These are phyloP conservation scores for Passer domesticus DNA, from an alignment of 2,113 vertebrate genomes.

Conservation along the genomic window DNA sequence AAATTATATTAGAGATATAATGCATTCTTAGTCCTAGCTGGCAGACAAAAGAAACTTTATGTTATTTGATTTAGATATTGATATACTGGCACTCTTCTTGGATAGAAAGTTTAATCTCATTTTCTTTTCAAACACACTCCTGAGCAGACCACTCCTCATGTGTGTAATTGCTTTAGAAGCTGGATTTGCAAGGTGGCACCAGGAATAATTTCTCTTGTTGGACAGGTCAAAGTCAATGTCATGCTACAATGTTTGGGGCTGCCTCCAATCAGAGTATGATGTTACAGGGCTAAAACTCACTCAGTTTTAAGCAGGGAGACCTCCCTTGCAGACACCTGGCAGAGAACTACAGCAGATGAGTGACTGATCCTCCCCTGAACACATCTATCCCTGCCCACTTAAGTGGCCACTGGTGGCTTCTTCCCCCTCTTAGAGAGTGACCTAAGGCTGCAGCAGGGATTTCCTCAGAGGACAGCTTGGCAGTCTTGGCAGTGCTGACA, in stretches of 20 bases:
- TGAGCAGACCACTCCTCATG: not conserved
- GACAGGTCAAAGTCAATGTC: not conserved
- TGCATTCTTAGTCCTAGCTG: conserved; percentile 9
- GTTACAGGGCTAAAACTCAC: not conserved
- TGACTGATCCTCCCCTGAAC: not conserved
- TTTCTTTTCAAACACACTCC: conserved; percentile 36
- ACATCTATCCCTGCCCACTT: not conserved
- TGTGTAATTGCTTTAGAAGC: conserved; percentile 21
- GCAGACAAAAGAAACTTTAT: conserved; percentile 40
- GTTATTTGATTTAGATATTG: conserved; percentile 61
- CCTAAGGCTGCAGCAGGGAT: not conserved
- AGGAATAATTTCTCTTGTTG: not conserved
- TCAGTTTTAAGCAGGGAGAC: not conserved
- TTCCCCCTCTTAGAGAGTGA: not conserved
- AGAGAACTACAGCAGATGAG: not conserved
- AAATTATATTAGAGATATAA: conserved; percentile 40
- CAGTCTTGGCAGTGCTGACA: no score
- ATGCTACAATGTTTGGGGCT: not conserved
- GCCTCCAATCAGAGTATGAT: not conserved
- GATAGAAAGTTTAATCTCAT: conserved; percentile 45
- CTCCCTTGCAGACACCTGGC: not conserved
- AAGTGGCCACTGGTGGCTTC: not conserved
- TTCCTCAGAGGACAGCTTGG: not conserved
- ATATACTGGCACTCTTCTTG: not conserved
- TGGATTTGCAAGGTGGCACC: not conserved